Conservation (phyloP, 2,888 invertebrate species). For the Acleris holmiana region DNA sequence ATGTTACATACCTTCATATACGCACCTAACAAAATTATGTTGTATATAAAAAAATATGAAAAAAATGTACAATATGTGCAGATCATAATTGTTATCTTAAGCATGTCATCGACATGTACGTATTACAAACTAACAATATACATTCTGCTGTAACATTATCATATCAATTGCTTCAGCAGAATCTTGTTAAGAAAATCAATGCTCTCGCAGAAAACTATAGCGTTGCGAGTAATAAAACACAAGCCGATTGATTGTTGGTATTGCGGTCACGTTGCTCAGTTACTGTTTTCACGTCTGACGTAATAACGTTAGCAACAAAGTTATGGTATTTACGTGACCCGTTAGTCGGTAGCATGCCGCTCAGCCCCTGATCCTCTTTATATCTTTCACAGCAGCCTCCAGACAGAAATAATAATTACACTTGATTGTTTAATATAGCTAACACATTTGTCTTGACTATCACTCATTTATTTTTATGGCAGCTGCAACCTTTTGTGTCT, state of each 20-base stretch:
- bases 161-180: constrained; percentile 37
- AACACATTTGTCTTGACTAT: background rate
- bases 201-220: constrained; percentile 51
- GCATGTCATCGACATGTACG: background rate
- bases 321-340: constrained; percentile 78
- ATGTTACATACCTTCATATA: too few relatives aligned
- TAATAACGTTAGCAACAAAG: constrained; percentile 81
- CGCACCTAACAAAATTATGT: too few relatives aligned
- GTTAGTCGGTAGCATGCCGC: constrained; percentile 62
- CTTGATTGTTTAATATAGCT: constrained; percentile 5
- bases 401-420: constrained; percentile 38
- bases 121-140: background rate
- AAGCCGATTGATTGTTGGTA: constrained; percentile 80
- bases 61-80: too few relatives aligned
- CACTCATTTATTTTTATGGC: background rate
- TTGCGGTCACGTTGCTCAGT: constrained; percentile 82
- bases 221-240: constrained; percentile 70
- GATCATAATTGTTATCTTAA: too few relatives aligned
- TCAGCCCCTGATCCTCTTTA: constrained; percentile 49
- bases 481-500: too few relatives aligned
- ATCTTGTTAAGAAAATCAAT: constrained; percentile 57
- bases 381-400: constrained; percentile 45
- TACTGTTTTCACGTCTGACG: constrained; percentile 82
- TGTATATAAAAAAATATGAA: too few relatives aligned
- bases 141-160: constrained; percentile 33